Percentiles rank a stretch among this genome's conserved stretches.
Evolutionary conservation across 2,888 invertebrate genomes (phyloP).

Genomic region (Apoderus coryli): DNA sequence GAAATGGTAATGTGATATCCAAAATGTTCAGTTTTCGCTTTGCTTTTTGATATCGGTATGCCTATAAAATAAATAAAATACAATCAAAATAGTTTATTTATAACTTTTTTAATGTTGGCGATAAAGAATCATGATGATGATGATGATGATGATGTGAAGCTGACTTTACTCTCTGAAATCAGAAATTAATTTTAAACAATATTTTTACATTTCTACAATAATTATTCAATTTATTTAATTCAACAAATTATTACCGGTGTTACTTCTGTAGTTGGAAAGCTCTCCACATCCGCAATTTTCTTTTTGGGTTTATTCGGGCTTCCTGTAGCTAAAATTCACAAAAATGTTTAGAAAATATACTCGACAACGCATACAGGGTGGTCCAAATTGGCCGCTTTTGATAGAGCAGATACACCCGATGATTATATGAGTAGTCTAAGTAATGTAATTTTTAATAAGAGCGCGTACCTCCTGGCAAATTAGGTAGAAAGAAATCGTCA

Average conservation of each 20-base stretch:
- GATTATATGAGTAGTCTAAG: no score
- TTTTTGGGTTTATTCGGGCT: conserved; percentile 28
- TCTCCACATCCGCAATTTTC: conserved; percentile 24
- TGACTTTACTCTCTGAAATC: conserved; percentile 29
- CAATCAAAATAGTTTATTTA: conserved; percentile 12
- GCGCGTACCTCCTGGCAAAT: conserved; percentile 44
- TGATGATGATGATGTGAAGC: conserved; percentile 21
- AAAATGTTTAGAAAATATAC: no score
- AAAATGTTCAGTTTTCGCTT: conserved; percentile 26
- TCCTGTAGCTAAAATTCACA: conserved; percentile 25
- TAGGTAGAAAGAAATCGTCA: conserved; percentile 44
- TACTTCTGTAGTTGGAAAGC: conserved; percentile 20
- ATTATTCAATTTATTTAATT: no score
- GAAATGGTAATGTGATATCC: conserved; percentile 22
- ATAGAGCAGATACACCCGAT: no score
- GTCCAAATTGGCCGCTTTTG: no score
- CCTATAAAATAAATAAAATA: conserved; percentile 22
- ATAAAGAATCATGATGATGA: conserved; percentile 7
- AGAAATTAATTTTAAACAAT: conserved; percentile 13
- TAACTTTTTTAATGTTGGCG: conserved; percentile 12
- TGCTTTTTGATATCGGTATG: conserved; percentile 26
- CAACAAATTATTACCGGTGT: conserved; percentile 24
- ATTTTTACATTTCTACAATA: no score
- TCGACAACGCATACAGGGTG: no score
- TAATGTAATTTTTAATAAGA: no score